Base-by-base conservation (phyloP, 1,140 invertebrate genomes). In the silkworm (Bombyx mori) region DNA sequence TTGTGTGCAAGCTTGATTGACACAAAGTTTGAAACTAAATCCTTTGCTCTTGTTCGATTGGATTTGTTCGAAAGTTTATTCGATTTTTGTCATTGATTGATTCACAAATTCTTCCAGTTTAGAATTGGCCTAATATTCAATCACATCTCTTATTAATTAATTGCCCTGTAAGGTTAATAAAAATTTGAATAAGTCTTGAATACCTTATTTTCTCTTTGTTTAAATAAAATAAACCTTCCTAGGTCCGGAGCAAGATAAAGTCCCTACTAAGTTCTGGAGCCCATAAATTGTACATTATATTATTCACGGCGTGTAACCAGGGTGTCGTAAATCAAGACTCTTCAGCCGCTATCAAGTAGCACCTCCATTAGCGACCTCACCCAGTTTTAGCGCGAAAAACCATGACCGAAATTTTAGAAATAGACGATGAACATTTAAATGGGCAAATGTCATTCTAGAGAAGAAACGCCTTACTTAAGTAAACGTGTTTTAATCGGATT, bases 291-390 rank as follows among this genome's bases (percentile, higher is more conserved):
- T 69, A 61, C 61, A 57, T 60, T 60, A 74, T 75, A 82, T 79
- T 79, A 80, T 77, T 79, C 75, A 81, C 68, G 77, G 73, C 77
- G 73, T 75, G 77, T 81, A 68, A 63, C 70, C 65, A 62, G 61
- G 66, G 57, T 54, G 63, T 57, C 52, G 79, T 83, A 83, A 83
- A 83, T 83, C 79, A 82, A 67, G 50, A 53, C 58, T 68, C 58
- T 63, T 77, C 70, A 73, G 58, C 73, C 75, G 71, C 69, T 79
- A 78, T 74, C 68, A 66, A 60, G 60, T 50, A 61, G 47, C 61
- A 63, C 58, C 63, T 73, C 76, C 75, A 77, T 79, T 79, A 78
- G 71, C 69, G 65, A 63, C 69, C 61, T 62, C 49, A 26, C 52
- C 8, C 53, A n/a, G 42, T n/a, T 18, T 56, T 49, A 10, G 26